phyloP scores from a whole-genome alignment of 2,113 vertebrate species.

The Alethe castanea region DNA sequence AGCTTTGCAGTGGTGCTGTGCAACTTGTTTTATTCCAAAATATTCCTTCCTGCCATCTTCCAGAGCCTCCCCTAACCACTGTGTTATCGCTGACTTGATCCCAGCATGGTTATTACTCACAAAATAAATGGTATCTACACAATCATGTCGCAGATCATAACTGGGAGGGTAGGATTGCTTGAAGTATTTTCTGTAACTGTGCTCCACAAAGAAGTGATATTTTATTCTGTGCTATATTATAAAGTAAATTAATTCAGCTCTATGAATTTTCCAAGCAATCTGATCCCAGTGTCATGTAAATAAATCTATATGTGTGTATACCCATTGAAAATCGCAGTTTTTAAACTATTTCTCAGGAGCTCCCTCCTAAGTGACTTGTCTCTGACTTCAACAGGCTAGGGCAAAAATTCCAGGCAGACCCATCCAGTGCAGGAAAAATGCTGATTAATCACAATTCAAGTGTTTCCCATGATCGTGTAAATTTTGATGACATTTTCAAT shows the following conservation, averaged over 20 bases:
- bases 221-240: background rate
- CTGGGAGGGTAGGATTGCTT: background rate
- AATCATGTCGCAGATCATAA: background rate
- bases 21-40: background rate
- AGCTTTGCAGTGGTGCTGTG: background rate
- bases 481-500: background rate
- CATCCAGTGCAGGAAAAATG: background rate
- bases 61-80: background rate
- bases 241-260: background rate
- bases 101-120: rapidly evolving
- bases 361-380: background rate
- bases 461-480: background rate
- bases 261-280: background rate
- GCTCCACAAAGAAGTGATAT: background rate
- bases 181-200: background rate
- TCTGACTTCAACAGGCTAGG: background rate
- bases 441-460: background rate
- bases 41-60: background rate
- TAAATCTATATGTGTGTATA: rapidly evolving
- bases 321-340: background rate
- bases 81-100: background rate
- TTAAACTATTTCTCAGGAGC: background rate
- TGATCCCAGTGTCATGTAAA: background rate
- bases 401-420: background rate
- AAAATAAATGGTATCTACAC: rapidly evolving